Percentiles rank a stretch among this genome's conserved stretches.
phyloP scores from a whole-genome alignment of 2,797 vertebrate species.

The Hydrocynus forskahlii region DNA sequence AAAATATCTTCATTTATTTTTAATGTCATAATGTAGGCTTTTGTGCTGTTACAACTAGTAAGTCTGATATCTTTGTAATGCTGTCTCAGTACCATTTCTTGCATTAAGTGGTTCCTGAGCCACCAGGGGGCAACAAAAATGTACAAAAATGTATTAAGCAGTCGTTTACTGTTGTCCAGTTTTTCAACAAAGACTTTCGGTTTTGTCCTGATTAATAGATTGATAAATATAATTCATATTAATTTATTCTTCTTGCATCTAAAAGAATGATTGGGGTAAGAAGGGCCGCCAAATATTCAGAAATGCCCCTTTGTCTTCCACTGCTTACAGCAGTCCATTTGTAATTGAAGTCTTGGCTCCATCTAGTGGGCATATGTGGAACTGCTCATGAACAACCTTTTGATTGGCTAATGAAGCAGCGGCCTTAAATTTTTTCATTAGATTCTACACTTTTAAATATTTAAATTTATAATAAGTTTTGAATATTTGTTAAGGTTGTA shows the following conservation, averaged over 20 bases:
- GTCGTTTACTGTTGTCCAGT: no score
- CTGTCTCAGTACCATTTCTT: background rate
- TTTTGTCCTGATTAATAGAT: no score
- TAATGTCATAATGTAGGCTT: background rate
- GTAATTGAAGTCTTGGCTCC: background rate
- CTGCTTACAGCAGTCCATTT: background rate
- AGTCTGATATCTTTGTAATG: background rate
- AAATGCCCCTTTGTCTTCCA: background rate
- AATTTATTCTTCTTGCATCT: background rate
- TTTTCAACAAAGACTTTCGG: background rate
- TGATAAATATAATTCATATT: no score
- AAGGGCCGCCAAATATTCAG: background rate
- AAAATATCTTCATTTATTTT: background rate
- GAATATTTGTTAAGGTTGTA: no score
- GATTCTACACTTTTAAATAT: no score
- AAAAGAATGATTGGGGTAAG: background rate
- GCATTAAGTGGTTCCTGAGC: background rate
- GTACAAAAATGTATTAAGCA: no score
- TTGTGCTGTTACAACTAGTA: background rate
- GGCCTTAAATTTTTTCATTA: no score
- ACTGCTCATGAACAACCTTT: no score
- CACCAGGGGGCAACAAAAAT: background rate
- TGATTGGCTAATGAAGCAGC: background rate
- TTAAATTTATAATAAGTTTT: no score
- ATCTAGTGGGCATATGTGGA: conserved; percentile 1